Percentiles rank a stretch among this genome's conserved stretches.
Conservation (phyloP, 2,888 invertebrate species). For the Macaria notata region DNA sequence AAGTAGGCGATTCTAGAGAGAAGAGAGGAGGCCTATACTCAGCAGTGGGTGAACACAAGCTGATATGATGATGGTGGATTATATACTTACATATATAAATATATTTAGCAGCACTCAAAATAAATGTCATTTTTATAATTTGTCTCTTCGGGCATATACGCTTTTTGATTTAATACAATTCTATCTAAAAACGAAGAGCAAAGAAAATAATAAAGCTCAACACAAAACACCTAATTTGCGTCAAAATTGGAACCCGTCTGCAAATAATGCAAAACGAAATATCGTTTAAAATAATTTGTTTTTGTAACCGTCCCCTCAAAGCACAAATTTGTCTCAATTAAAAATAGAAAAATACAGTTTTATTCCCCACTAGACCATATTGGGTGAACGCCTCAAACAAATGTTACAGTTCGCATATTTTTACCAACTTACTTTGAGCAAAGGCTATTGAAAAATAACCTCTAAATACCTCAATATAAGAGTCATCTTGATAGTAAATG, state of each 20-base stretch:
- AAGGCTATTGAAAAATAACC: conserved; percentile 30
- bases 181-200: too few relatives aligned
- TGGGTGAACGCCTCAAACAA: conserved; percentile 78
- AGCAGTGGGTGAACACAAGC: too few relatives aligned
- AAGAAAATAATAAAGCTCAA: too few relatives aligned
- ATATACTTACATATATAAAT: too few relatives aligned
- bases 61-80: too few relatives aligned
- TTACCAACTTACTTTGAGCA: conserved; percentile 27
- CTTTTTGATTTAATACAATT: too few relatives aligned
- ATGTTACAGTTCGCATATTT: conserved; percentile 58
- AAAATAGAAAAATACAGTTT: conserved; percentile 74
- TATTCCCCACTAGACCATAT: conserved; percentile 66
- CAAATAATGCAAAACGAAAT: conserved; percentile 37
- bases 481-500: conserved; percentile 15
- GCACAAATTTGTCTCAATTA: conserved; percentile 69
- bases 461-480: conserved; percentile 28
- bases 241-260: neutral
- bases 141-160: too few relatives aligned
- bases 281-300: conserved; percentile 47
- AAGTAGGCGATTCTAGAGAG: too few relatives aligned
- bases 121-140: too few relatives aligned
- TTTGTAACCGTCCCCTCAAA: conserved; percentile 42
- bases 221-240: neutral
- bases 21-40: too few relatives aligned
- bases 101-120: too few relatives aligned